These are phyloP conservation scores for Didymodactylos carnosus DNA, from an alignment of 2,888 invertebrate genomes.

Conservation along the genomic window DNA sequence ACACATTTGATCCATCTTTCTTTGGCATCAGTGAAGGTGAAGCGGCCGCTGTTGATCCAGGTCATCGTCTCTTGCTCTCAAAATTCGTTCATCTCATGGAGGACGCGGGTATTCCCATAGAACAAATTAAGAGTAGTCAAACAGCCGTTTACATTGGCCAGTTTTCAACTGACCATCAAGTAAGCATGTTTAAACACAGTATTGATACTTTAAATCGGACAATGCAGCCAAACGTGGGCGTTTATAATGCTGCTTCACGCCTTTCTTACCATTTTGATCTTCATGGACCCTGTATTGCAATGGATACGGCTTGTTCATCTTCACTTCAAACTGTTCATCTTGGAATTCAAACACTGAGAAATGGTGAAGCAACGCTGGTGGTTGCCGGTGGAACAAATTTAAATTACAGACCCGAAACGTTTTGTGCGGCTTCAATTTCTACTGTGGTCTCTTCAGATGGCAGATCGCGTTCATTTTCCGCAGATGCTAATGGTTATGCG, in stretches of 20 bases:
- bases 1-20: not conserved
- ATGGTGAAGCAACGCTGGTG: constrained; percentile 15
- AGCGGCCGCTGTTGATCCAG: not conserved
- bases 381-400: not conserved
- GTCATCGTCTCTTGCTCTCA: not conserved
- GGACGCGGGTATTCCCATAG: not conserved
- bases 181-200: not conserved
- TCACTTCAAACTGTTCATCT: constrained; percentile 19
- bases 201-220: not conserved
- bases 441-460: constrained; percentile 17
- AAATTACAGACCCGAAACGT: not conserved
- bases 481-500: constrained; percentile 20
- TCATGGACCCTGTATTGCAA: constrained; percentile 19
- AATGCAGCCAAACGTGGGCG: not conserved
- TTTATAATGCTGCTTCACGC: constrained; percentile 16
- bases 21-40: not conserved
- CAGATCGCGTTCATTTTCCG: constrained; percentile 20
- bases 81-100: not conserved
- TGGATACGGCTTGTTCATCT: constrained; percentile 23
- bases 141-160: not conserved
- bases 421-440: not conserved
- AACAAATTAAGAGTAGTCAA: not conserved
- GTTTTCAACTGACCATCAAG: not conserved
- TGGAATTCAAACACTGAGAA: constrained; percentile 20
- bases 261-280: constrained; percentile 21